phyloP scores from a whole-genome alignment of 2,113 vertebrate species.

The Melanerpes aurifrons region DNA sequence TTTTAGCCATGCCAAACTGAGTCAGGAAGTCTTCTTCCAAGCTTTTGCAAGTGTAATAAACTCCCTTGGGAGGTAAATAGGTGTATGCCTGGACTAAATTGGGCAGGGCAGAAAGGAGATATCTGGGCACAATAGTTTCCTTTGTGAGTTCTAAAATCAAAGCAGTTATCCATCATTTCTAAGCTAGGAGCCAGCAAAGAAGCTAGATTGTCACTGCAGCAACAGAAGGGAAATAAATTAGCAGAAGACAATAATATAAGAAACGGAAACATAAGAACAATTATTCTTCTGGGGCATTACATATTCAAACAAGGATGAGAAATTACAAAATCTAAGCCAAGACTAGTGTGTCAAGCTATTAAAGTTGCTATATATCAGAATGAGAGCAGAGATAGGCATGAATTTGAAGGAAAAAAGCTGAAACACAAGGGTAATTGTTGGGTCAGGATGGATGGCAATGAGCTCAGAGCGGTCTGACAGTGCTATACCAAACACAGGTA shows the following conservation, averaged over 20 bases:
- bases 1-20: not conserved
- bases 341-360: not conserved
- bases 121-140: not conserved
- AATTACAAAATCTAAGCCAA: conserved; percentile 14
- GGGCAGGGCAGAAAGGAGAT: accelerated
- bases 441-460: not conserved
- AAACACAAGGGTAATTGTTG: not conserved
- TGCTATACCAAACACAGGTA: too few relatives aligned
- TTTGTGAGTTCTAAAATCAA: not conserved
- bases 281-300: not conserved
- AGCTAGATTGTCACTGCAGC: not conserved
- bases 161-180: not conserved
- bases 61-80: not conserved
- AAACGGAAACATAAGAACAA: conserved; percentile 6
- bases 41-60: not conserved
- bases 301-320: not conserved
- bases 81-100: not conserved
- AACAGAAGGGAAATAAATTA: not conserved
- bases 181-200: not conserved
- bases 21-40: not conserved
- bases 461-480: not conserved
- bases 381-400: not conserved
- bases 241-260: not conserved
- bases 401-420: not conserved
- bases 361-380: not conserved